Conservation (phyloP, 2,797 vertebrate genomes). For the Alectoris magna region DNA sequence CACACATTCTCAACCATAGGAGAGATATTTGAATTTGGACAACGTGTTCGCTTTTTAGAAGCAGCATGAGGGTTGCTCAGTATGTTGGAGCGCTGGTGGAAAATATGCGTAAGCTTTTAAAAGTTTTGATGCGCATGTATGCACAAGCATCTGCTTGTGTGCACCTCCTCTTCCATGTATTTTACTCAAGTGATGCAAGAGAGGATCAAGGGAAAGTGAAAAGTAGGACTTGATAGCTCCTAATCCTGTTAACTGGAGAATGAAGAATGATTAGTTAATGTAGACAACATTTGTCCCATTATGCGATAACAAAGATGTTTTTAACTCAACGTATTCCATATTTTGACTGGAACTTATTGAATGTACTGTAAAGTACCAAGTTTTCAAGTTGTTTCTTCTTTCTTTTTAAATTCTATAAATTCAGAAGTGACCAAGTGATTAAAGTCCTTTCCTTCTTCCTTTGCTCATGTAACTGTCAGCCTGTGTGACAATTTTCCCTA, state of each 20-base stretch:
- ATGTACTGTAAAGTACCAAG: neutral
- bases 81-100: neutral
- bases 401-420: neutral
- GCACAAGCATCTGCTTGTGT: neutral
- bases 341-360: neutral
- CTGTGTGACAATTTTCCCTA: neutral
- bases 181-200: neutral
- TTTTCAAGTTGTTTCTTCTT: neutral
- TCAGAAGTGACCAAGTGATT: neutral
- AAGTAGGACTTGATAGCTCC: neutral
- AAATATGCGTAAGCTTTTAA: neutral
- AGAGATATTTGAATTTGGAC: neutral
- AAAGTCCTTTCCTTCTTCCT: neutral
- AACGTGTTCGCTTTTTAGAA: neutral
- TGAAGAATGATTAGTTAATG: neutral
- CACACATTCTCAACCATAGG: neutral
- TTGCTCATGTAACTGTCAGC: neutral
- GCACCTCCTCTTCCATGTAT: neutral
- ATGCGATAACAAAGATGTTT: neutral
- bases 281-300: neutral
- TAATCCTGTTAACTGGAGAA: neutral
- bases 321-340: rapidly evolving
- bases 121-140: rapidly evolving
- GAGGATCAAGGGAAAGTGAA: neutral
- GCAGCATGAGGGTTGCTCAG: neutral